Base-by-base conservation (phyloP, 1,140 invertebrate species). In the Penaeus vannamei region DNA sequence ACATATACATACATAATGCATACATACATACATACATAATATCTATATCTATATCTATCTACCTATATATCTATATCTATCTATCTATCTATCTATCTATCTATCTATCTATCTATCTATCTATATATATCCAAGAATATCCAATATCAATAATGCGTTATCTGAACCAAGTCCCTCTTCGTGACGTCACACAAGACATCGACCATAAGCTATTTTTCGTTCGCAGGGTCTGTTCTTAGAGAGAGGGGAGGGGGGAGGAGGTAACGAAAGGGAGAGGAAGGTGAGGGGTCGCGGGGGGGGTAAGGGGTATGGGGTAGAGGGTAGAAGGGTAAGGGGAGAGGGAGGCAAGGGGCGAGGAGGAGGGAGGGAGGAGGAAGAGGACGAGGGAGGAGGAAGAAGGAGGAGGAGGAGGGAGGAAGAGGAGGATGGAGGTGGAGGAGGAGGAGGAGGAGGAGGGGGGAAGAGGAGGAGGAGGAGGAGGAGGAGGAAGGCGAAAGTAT, bases 171-270 rank as follows among this genome's bases (percentile, higher is more conserved):
- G 53, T 64, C 82, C 36, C 3, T 62, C 82, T 22, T 64, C 26
- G 26, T 64, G 60, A 84, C 82, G 82, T 84, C 60, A 82, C 42
- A 82, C 80, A 23, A 46, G 29, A 29, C 14, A 14, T 46, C 26
- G 53, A 59, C 53, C 22, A 29, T 26, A 60, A 46, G 42, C 42
- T 46, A 46, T 46, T 46, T 46, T 46, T 46, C 42, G 42, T 46
- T 46, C 42, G 42, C 3, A 46, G 10, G 42, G 42, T 46, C 42
- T 46, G 42, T 46, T 46, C 42, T 46, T 46, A 66, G 7, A 66
- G 64, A 66, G 64, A 66, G 64, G n/a, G 62, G n/a, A n/a, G n/a
- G 62, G n/a, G 62, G n/a, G 62, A 66, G 3, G 26, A 22, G 22
- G 7, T 1, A 26, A 7, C 1, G 64, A 66, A 7, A 66, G 64